phyloP scores from a whole-genome alignment of 2,113 vertebrate species.

The Stictonetta naevosa region DNA sequence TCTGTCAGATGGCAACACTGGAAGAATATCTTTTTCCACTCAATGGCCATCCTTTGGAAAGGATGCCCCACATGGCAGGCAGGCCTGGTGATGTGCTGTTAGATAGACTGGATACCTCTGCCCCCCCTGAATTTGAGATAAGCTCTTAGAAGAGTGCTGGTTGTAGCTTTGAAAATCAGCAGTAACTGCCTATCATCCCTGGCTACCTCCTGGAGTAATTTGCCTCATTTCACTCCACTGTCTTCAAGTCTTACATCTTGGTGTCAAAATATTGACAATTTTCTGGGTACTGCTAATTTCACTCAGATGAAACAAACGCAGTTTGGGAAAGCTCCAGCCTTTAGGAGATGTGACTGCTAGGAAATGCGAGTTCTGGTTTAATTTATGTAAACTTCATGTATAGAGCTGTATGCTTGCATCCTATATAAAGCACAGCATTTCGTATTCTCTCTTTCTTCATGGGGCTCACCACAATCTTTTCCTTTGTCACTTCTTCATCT shows the following conservation, averaged over 20 bases:
- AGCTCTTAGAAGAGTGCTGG: background rate
- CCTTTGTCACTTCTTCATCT: background rate
- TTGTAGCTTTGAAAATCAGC: background rate
- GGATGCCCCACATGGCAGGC: no score
- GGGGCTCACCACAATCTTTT: background rate
- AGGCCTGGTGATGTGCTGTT: background rate
- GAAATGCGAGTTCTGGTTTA: background rate
- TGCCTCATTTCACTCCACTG: background rate
- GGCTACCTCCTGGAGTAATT: background rate
- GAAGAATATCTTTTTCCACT: background rate
- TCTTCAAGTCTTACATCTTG: background rate
- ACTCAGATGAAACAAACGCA: background rate
- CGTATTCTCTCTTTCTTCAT: background rate
- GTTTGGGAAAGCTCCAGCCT: background rate
- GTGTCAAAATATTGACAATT: background rate
- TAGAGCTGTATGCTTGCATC: background rate
- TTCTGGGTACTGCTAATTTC: background rate
- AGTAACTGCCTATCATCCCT: background rate
- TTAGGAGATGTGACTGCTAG: background rate
- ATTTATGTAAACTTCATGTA: background rate
- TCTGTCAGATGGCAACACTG: background rate
- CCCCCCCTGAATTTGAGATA: background rate
- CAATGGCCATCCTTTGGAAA: background rate
- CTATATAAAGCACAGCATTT: background rate
- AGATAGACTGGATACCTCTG: background rate